Percentiles rank a stretch among this genome's conserved stretches.
phyloP scores from a whole-genome alignment of 1,140 invertebrate species.

The Dendrolimus punctatus region DNA sequence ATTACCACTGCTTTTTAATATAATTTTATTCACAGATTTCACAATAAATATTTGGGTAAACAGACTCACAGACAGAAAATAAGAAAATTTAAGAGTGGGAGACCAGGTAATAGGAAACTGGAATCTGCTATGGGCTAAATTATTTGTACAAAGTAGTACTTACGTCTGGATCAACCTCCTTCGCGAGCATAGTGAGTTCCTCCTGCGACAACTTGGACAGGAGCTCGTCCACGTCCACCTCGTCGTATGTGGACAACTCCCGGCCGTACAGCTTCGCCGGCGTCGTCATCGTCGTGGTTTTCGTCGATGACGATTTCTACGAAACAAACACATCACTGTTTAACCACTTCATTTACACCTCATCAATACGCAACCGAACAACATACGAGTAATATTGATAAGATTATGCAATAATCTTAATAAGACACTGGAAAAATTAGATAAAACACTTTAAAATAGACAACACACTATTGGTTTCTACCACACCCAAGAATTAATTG shows the following conservation, averaged over 20 bases:
- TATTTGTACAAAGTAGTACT: constrained; percentile 64
- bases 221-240: constrained; percentile 97
- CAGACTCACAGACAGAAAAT: too few species aligned
- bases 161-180: constrained; percentile 99
- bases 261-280: constrained; percentile 93
- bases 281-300: constrained; percentile 90
- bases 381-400: constrained; percentile 13
- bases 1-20: too few species aligned
- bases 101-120: too few species aligned
- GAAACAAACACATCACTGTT: constrained; percentile 40
- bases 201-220: constrained; percentile 93
- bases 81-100: too few species aligned
- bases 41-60: neutral
- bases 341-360: neutral
- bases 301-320: constrained; percentile 88
- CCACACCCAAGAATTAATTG: constrained; percentile 50
- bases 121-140: too few species aligned
- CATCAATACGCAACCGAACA: neutral
- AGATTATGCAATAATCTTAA: constrained; percentile 20
- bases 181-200: constrained; percentile 97
- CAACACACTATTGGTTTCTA: constrained; percentile 31
- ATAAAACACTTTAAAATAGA: constrained; percentile 36
- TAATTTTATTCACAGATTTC: too few species aligned
- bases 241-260: constrained; percentile 94
- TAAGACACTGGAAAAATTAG: constrained; percentile 13